phyloP scores from a whole-genome alignment of 1,140 invertebrate species.

The Meteorus sp. region DNA sequence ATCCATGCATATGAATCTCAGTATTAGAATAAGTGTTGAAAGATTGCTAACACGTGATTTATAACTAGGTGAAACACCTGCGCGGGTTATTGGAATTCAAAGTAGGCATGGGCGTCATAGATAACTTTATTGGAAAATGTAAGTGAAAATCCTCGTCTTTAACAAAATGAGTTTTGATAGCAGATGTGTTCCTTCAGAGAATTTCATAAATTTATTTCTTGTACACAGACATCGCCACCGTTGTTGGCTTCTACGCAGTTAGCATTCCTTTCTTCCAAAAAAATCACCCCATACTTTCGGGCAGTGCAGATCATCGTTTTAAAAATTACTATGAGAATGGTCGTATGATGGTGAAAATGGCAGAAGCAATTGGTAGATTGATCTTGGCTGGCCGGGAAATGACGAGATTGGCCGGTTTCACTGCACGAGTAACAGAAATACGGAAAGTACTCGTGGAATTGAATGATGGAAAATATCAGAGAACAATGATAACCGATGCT shows the following conservation, averaged over 20 bases:
- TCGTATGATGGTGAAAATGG: slow-evolving; percentile 94
- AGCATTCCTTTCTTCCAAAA: slow-evolving; percentile 88
- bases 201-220: too few relatives aligned
- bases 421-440: slow-evolving; percentile 89
- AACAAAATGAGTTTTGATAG: too few relatives aligned
- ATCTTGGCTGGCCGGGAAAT: slow-evolving; percentile 93
- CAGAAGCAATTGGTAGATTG: slow-evolving; percentile 93
- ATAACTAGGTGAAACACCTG: slow-evolving; percentile 71
- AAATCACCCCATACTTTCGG: slow-evolving; percentile 66
- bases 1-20: too few relatives aligned
- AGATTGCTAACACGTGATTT: neutral
- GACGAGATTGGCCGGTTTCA: slow-evolving; percentile 91
- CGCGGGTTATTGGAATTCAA: slow-evolving; percentile 89
- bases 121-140: slow-evolving; percentile 97
- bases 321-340: slow-evolving; percentile 94
- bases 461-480: slow-evolving; percentile 81
- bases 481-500: slow-evolving; percentile 79
- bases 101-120: slow-evolving; percentile 90
- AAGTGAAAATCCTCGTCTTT: slow-evolving; percentile 58
- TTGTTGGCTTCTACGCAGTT: slow-evolving; percentile 94
- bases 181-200: too few relatives aligned
- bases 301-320: slow-evolving; percentile 56
- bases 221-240: slow-evolving; percentile 84
- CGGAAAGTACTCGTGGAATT: slow-evolving; percentile 84
- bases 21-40: too few relatives aligned